A percentile compares a stretch with the other conserved stretches of the same genome.
Evolutionary conservation across 1,140 invertebrate genomes (phyloP).

Genomic region (Nymphalis io): DNA sequence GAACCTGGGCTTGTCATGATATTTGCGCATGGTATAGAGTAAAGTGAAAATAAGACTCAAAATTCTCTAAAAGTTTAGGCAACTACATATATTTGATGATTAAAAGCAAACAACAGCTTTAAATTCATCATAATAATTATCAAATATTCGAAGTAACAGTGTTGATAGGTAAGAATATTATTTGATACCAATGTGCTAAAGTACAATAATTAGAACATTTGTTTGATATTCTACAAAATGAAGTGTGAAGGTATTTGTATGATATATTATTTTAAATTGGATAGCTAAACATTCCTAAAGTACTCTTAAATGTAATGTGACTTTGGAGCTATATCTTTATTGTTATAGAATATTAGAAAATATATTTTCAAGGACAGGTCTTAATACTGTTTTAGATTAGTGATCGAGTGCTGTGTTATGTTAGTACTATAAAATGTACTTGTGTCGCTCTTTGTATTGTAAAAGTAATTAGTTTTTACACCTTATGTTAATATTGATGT

Average conservation of each 20-base stretch:
- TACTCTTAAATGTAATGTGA: conserved; percentile 11
- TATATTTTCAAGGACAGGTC: conserved; percentile 10
- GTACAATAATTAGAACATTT: conserved; percentile 18
- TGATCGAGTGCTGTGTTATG: conserved; percentile 38
- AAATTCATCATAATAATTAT: background rate
- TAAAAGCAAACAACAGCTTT: too few species aligned
- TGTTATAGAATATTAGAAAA: background rate
- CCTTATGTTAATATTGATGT: background rate
- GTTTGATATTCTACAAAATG: conserved; percentile 17
- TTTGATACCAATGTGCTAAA: conserved; percentile 14
- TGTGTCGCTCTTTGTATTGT: conserved; percentile 12
- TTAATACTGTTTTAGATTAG: conserved; percentile 35
- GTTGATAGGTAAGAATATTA: conserved; percentile 22
- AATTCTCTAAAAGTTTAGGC: background rate
- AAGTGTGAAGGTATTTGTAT: background rate
- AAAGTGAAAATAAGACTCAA: conserved; percentile 31
- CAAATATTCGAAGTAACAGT: background rate
- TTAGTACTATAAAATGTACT: conserved; percentile 23
- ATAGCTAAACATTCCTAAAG: conserved; percentile 33
- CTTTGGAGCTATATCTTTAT: conserved; percentile 8
- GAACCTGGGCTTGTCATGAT: conserved; percentile 99
- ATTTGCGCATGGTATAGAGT: conserved; percentile 98
- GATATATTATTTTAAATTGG: conserved; percentile 11
- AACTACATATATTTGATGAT: too few species aligned
- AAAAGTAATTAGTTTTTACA: conserved; percentile 8